phyloP scores from a whole-genome alignment of 2,888 invertebrate species.

The Eupithecia tripunctaria region DNA sequence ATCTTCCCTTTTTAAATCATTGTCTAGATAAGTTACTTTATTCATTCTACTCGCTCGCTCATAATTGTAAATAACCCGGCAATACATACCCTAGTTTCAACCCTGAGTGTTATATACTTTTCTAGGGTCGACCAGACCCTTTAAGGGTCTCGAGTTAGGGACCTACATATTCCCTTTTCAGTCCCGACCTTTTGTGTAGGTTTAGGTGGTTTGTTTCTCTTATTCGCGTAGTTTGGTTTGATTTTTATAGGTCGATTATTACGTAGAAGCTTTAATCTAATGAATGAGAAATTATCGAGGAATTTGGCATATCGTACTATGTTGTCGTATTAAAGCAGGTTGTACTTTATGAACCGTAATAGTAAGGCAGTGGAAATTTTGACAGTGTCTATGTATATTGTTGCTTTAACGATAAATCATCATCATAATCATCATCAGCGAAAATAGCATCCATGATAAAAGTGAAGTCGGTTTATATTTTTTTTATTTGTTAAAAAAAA shows the following conservation, averaged over 20 bases:
- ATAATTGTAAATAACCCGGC: conserved; percentile 6
- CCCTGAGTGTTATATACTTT: conserved; percentile 80
- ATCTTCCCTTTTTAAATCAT: too few relatives aligned
- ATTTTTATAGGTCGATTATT: conserved; percentile 25
- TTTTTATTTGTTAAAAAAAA: too few relatives aligned
- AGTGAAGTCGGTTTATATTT: too few relatives aligned
- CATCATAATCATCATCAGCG: too few relatives aligned
- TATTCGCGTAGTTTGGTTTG: conserved; percentile 39
- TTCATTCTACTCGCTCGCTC: neutral
- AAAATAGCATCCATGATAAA: too few relatives aligned
- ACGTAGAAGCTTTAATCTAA: neutral
- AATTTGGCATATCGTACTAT: neutral
- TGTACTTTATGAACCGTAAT: too few relatives aligned
- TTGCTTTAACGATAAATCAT: too few relatives aligned
- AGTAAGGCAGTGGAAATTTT: too few relatives aligned
- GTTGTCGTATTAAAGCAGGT: too few relatives aligned
- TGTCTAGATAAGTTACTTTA: too few relatives aligned
- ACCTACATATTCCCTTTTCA: conserved; percentile 76
- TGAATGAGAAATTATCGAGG: neutral
- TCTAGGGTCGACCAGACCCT: conserved; percentile 81
- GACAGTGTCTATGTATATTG: too few relatives aligned
- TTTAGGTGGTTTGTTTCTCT: conserved; percentile 69
- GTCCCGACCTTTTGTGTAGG: conserved; percentile 71
- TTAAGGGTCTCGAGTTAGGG: conserved; percentile 76
- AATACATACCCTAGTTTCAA: conserved; percentile 71